Evolutionary conservation across 2,797 vertebrate species (phyloP), one percentile per base, ranked within the genome.

Genomic region (Hemitrygon akajei): DNA sequence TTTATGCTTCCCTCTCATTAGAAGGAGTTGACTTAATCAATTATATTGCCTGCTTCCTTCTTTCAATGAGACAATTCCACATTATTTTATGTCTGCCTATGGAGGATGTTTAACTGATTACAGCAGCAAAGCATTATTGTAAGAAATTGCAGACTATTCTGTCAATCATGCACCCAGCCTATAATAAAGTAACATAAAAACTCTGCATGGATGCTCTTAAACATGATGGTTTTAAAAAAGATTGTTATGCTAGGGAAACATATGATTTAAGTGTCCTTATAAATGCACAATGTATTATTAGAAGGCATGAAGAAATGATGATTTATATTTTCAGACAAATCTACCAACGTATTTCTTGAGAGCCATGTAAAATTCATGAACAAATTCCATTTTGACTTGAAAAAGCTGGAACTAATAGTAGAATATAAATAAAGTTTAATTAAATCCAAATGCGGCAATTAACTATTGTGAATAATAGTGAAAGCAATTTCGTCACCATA

Each of bases 391-490:
- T 66, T 66, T 14, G n/a, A 89, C n/a, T 66, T 89, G 18, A 30
- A 58, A 89, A 89, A 89, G 30, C 30, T 89, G 14, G 25, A 86
- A 60, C 58, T 86, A 86, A 30, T 60, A 30, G 60, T 20, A 66
- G 86, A 37, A 89, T 16, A 66, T 89, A 89, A 89, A 87, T 66
- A 89, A 30, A 66, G 16, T 20, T 89, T 89, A 66, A 89, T 66
- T 34, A 89, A 66, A 89, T 37, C 86, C 7, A 87, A n/a, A 37
- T 89, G 14, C 7, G 86, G 30, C 58, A 87, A 66, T 30, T 18
- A 30, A 89, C 86, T 7, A 86, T 58, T 86, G 30, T 1, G 0
- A 84, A 84, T 30, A 27, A 84, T 58, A 60, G 0, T 60, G 56
- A 11, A 84, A 25, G 22, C 20, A 84, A 27, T 56, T 56, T 20